Evolutionary conservation across 2,888 invertebrate genomes (phyloP).

Genomic region (Drosophila emarginata): DNA sequence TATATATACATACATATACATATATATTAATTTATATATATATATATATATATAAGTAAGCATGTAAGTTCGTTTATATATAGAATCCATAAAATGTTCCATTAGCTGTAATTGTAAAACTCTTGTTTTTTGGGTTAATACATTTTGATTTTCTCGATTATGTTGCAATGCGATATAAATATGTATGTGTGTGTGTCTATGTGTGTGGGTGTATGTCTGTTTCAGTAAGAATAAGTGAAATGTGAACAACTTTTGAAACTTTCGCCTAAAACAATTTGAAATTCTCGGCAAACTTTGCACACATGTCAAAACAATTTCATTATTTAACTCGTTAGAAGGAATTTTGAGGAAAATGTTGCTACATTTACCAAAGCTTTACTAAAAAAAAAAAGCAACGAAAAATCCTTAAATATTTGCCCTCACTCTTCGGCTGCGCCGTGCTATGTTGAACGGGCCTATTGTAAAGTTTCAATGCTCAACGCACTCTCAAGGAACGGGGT

Average conservation of each 20-base stretch:
- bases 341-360: not conserved
- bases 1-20: conserved; percentile 14
- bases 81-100: conserved; percentile 45
- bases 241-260: conserved; percentile 26
- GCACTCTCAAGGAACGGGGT: conserved; percentile 56
- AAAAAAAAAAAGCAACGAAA: not conserved
- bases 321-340: not conserved
- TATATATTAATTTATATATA: conserved; percentile 40
- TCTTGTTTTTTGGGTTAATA: conserved; percentile 36
- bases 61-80: conserved; percentile 19
- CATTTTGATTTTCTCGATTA: conserved; percentile 60
- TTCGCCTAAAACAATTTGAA: conserved; percentile 14
- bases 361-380: not conserved
- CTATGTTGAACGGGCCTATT: conserved; percentile 47
- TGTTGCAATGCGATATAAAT: conserved; percentile 43
- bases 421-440: not conserved
- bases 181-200: not conserved
- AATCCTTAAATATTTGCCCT: conserved; percentile 38
- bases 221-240: conserved; percentile 7
- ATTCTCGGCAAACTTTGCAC: conserved; percentile 56
- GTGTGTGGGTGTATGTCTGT: not conserved
- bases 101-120: conserved; percentile 33
- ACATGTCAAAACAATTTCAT: conserved; percentile 17
- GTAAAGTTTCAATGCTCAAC: conserved; percentile 52
- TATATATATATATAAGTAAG: conserved; percentile 5